phyloP scores from a whole-genome alignment of 2,113 vertebrate species.

The Pachypanchax playfairii region DNA sequence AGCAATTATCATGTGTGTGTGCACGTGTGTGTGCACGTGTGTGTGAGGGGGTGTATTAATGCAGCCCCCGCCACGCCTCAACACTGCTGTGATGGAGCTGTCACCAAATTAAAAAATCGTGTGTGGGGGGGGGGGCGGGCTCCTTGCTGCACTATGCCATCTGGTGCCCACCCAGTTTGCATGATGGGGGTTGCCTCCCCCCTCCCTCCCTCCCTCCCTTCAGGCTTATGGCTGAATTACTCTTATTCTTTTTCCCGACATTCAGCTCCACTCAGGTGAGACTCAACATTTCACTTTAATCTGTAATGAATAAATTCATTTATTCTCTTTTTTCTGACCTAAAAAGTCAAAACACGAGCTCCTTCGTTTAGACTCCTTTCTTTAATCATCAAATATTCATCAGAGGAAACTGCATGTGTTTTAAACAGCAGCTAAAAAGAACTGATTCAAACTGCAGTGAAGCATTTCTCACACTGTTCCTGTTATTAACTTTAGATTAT shows the following conservation, averaged over 20 bases:
- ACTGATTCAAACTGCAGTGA: too few relatives aligned
- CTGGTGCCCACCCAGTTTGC: conserved; percentile 60
- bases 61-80: conserved; percentile 40
- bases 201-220: conserved; percentile 8
- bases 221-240: conserved; percentile 16
- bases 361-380: too few relatives aligned
- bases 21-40: conserved; percentile 17
- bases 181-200: conserved; percentile 33
- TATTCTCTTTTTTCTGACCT: too few relatives aligned
- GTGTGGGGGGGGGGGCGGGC: conserved; percentile 6
- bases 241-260: background rate
- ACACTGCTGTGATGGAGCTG: conserved; percentile 69
- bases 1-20: conserved; percentile 73
- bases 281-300: too few relatives aligned
- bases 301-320: too few relatives aligned
- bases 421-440: too few relatives aligned
- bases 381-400: too few relatives aligned
- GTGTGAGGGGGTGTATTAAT: conserved; percentile 43
- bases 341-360: too few relatives aligned
- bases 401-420: too few relatives aligned
- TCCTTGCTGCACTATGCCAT: conserved; percentile 52
- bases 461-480: too few relatives aligned
- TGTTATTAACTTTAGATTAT: too few relatives aligned
- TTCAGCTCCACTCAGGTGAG: background rate
- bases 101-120: conserved; percentile 65